These are phyloP conservation scores for Venusia cambrica DNA, from an alignment of 2,888 invertebrate species.

Conservation along the genomic window DNA sequence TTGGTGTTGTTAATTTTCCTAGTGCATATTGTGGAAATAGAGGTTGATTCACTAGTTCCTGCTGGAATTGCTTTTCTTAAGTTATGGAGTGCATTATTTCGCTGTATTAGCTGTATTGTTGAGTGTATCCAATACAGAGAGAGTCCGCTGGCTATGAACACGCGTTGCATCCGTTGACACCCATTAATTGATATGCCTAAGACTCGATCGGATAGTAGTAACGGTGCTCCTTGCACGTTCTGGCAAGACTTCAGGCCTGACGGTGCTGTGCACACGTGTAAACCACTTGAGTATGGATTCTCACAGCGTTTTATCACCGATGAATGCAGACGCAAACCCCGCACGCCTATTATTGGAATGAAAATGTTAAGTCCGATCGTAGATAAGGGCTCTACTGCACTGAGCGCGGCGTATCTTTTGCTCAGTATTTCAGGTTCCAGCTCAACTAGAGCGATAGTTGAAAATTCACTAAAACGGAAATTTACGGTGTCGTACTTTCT, in stretches of 20 bases:
- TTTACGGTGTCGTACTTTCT: slow-evolving; percentile 5
- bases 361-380: slow-evolving; percentile 39
- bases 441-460: slow-evolving; percentile 9
- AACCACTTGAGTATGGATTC: slow-evolving; percentile 22
- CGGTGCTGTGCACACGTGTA: slow-evolving; percentile 45
- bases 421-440: slow-evolving; percentile 1
- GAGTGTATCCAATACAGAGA: slow-evolving; percentile 44
- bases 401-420: slow-evolving; percentile 31
- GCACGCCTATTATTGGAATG: slow-evolving; percentile 34
- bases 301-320: slow-evolving; percentile 41
- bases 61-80: slow-evolving; percentile 3
- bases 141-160: slow-evolving; percentile 40
- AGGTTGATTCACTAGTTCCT: not conserved
- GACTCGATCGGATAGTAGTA: slow-evolving; percentile 43
- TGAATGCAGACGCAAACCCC: slow-evolving; percentile 30
- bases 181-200: slow-evolving; percentile 39
- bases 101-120: slow-evolving; percentile 20
- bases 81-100: slow-evolving; percentile 11
- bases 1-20: slow-evolving; percentile 4
- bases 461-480: not conserved
- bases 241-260: slow-evolving; percentile 26
- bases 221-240: slow-evolving; percentile 45
- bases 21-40: slow-evolving; percentile 4
- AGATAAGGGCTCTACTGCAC: slow-evolving; percentile 35
- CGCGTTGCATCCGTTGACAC: slow-evolving; percentile 32